These are phyloP conservation scores for Platichthys flesus DNA, from an alignment of 2,113 vertebrate species.

Conservation along the genomic window DNA sequence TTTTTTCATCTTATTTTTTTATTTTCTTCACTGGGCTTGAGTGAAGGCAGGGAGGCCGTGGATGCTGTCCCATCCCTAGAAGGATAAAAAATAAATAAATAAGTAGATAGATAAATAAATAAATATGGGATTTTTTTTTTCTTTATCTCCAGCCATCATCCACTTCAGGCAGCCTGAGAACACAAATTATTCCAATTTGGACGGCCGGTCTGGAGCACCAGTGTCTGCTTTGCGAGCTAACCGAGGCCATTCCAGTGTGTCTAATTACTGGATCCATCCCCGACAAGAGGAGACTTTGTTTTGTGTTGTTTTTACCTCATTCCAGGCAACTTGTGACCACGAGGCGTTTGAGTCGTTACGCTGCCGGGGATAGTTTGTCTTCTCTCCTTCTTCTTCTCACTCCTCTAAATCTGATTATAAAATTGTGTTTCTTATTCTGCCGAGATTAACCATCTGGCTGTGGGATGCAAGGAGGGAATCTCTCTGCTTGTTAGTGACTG, in stretches of 20 bases:
- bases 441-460: conserved; percentile 79
- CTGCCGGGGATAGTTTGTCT: conserved; percentile 12
- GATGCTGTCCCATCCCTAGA: conserved; percentile 21
- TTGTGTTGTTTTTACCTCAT: conserved; percentile 62
- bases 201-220: conserved; percentile 53
- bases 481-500: conserved; percentile 79
- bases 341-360: conserved; percentile 60
- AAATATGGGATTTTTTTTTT: background rate
- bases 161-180: conserved; percentile 46
- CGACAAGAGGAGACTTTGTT: conserved; percentile 58
- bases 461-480: conserved; percentile 69
- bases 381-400: background rate
- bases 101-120: conserved; percentile 18
- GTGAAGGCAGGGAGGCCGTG: background rate
- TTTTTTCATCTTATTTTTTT: conserved; percentile 4
- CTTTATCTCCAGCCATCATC: conserved; percentile 34
- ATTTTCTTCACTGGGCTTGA: background rate
- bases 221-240: conserved; percentile 65
- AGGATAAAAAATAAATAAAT: conserved; percentile 40
- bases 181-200: conserved; percentile 71
- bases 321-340: conserved; percentile 56
- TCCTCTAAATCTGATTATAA: conserved; percentile 65
- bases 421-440: conserved; percentile 69
- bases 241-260: conserved; percentile 46
- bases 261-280: conserved; percentile 65